Percentiles rank a stretch among this genome's conserved stretches.
Evolutionary conservation across 2,888 invertebrate genomes (phyloP).

Genomic region (Dendrolimus pini): DNA sequence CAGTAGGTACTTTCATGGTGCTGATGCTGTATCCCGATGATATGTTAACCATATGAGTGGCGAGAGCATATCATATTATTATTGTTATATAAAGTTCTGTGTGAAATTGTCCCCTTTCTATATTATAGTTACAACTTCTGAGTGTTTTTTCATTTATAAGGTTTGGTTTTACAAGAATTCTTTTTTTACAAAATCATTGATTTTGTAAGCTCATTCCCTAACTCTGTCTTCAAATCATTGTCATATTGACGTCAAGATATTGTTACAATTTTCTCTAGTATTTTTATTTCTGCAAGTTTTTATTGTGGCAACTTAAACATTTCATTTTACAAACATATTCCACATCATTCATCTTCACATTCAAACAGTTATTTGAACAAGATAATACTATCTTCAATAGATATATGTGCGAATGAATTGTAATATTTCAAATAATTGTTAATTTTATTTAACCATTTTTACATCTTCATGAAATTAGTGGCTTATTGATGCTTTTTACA

Average conservation of each 20-base stretch:
- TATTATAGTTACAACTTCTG: neutral
- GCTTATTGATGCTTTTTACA: slow-evolving; percentile 33
- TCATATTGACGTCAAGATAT: too few relatives aligned
- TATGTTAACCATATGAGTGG: neutral
- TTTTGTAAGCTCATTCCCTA: too few relatives aligned
- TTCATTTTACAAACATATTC: slow-evolving; percentile 14
- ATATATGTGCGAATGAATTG: neutral
- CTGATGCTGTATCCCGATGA: too few relatives aligned
- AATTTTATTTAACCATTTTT: neutral
- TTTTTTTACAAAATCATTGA: too few relatives aligned
- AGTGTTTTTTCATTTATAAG: too few relatives aligned
- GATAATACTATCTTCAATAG: neutral
- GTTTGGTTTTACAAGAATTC: too few relatives aligned
- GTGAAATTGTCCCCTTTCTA: slow-evolving; percentile 19
- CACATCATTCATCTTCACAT: slow-evolving; percentile 14
- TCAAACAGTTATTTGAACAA: slow-evolving; percentile 15
- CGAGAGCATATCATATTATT: slow-evolving; percentile 3
- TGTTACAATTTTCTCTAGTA: too few relatives aligned
- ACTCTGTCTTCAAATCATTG: too few relatives aligned
- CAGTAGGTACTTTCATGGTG: too few relatives aligned
- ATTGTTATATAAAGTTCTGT: slow-evolving; percentile 14
- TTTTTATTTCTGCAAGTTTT: slow-evolving; percentile 16
- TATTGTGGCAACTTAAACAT: slow-evolving; percentile 24
- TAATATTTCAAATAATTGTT: neutral
- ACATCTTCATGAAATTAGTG: neutral